phyloP scores from a whole-genome alignment of 2,888 invertebrate genomes.

The Pollenia labialis region DNA sequence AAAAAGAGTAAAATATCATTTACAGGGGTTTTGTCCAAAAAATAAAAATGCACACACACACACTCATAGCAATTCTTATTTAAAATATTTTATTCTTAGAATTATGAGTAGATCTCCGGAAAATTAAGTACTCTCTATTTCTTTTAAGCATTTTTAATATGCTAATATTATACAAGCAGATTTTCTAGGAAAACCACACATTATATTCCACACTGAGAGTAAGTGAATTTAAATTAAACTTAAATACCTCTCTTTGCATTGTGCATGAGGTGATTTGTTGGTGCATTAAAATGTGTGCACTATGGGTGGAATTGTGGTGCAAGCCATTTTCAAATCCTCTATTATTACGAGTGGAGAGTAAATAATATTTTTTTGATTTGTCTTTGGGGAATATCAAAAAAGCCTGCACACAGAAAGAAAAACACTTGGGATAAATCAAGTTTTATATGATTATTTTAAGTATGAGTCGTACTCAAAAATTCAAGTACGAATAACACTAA shows the following conservation, averaged over 20 bases:
- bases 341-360: too few species aligned
- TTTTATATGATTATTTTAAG: too few species aligned
- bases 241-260: constrained; percentile 24
- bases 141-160: constrained; percentile 64
- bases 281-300: constrained; percentile 31
- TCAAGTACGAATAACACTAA: too few species aligned
- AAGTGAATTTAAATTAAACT: constrained; percentile 29
- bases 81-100: constrained; percentile 53
- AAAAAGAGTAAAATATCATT: constrained; percentile 59
- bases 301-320: not conserved
- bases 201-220: constrained; percentile 36
- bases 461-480: too few species aligned
- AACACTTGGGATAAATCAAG: too few species aligned
- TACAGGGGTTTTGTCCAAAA: constrained; percentile 24
- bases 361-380: too few species aligned
- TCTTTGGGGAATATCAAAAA: too few species aligned
- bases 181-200: constrained; percentile 41
- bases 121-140: constrained; percentile 55
- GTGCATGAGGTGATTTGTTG: constrained; percentile 7
- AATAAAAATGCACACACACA: constrained; percentile 12
- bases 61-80: constrained; percentile 40
- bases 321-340: too few species aligned
- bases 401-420: too few species aligned
- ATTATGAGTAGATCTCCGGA: constrained; percentile 49
- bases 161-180: constrained; percentile 61